Evolutionary conservation across 2,888 invertebrate species (phyloP).

Genomic region (Nesidiocoris tenuis): DNA sequence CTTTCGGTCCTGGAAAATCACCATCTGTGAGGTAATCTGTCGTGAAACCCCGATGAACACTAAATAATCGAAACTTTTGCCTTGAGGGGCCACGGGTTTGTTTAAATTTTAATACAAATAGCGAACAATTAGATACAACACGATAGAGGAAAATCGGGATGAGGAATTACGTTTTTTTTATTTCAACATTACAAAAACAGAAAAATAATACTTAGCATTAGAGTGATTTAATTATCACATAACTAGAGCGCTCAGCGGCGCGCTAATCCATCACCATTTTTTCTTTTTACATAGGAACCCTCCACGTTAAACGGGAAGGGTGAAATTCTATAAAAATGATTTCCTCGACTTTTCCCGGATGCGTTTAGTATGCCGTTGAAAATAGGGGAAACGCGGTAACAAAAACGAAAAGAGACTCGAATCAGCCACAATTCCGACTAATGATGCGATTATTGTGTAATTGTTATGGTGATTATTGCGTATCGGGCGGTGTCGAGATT

Average conservation of each 20-base stretch:
- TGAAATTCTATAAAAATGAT: neutral
- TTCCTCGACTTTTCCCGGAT: neutral
- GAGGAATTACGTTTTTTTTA: conserved; percentile 33
- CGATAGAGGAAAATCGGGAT: conserved; percentile 36
- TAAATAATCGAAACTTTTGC: neutral
- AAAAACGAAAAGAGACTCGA: neutral
- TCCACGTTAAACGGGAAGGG: conserved; percentile 38
- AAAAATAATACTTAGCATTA: conserved; percentile 33
- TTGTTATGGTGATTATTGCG: too few species aligned
- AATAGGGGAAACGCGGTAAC: neutral
- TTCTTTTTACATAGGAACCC: conserved; percentile 29
- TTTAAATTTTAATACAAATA: conserved; percentile 31
- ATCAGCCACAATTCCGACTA: neutral
- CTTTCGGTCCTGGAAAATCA: too few species aligned
- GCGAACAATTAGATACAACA: conserved; percentile 42
- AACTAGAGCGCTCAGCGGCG: conserved; percentile 38
- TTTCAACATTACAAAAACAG: conserved; percentile 20
- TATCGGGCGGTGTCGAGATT: too few species aligned
- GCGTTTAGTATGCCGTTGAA: neutral
- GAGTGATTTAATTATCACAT: conserved; percentile 41
- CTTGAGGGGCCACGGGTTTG: conserved; percentile 31
- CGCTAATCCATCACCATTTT: conserved; percentile 41
- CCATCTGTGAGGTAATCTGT: too few species aligned
- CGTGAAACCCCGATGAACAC: too few species aligned
- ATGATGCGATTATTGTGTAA: too few species aligned